These are phyloP conservation scores for Carapus acus DNA, from an alignment of 2,797 vertebrate genomes.

Conservation along the genomic window DNA sequence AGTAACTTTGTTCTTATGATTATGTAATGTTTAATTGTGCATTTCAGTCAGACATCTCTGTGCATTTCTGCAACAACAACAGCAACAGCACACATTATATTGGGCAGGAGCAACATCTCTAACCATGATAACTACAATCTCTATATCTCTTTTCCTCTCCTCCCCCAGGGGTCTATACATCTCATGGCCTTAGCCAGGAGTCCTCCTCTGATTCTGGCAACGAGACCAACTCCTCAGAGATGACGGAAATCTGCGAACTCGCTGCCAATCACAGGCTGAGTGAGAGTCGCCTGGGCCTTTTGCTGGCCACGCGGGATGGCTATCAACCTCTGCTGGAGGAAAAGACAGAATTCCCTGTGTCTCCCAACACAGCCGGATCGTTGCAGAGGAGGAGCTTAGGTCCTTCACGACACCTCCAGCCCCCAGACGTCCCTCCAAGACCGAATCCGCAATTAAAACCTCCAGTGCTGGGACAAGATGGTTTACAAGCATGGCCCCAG, in stretches of 20 bases:
- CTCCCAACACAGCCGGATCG: slow-evolving; percentile 72
- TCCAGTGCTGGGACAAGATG: slow-evolving; percentile 76
- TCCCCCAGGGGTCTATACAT: slow-evolving; percentile 87
- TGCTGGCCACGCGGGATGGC: slow-evolving; percentile 87
- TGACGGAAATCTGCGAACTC: slow-evolving; percentile 94
- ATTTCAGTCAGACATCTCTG: no score
- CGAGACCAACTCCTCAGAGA: slow-evolving; percentile 99
- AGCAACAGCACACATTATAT: no score
- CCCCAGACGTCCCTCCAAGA: slow-evolving; percentile 87
- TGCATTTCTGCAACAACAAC: no score
- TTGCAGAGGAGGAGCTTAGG: slow-evolving; percentile 72
- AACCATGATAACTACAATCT: slow-evolving; percentile 6
- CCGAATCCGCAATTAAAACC: slow-evolving; percentile 80
- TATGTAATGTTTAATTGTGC: no score
- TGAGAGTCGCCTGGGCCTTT: slow-evolving; percentile 85
- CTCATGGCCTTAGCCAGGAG: slow-evolving; percentile 91
- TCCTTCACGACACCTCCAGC: slow-evolving; percentile 69
- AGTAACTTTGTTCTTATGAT: no score
- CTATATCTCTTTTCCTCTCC: slow-evolving; percentile 73
- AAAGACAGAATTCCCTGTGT: slow-evolving; percentile 87
- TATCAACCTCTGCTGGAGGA: slow-evolving; percentile 89
- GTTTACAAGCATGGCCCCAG: slow-evolving; percentile 76
- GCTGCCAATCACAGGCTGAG: slow-evolving; percentile 86
- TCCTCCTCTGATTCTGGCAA: slow-evolving; percentile 99
- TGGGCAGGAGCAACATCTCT: no score